Evolutionary conservation across 1,140 invertebrate species (phyloP).

Genomic region (Drosophila sechellia): DNA sequence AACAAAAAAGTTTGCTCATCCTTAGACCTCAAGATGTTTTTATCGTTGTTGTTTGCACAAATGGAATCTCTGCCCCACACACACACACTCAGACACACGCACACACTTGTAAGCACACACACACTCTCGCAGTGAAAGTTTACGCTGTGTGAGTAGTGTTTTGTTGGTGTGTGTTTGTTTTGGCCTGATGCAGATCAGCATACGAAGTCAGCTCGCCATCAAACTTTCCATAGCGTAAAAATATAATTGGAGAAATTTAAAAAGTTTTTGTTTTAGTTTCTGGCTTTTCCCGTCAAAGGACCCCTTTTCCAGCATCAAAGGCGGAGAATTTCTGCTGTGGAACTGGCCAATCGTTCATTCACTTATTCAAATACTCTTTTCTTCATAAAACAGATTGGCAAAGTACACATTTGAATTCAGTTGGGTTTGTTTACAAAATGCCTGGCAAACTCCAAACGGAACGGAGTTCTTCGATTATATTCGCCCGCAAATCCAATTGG

Average conservation of each 20-base stretch:
- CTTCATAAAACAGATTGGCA: too few relatives aligned
- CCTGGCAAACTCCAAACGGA: too few relatives aligned
- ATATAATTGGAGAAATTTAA: conserved; percentile 78
- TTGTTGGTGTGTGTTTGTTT: conserved; percentile 29
- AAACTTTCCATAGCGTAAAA: conserved; percentile 80
- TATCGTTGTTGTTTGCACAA: conserved; percentile 78
- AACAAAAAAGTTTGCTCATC: conserved; percentile 80
- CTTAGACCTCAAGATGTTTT: conserved; percentile 80
- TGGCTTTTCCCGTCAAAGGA: conserved; percentile 33
- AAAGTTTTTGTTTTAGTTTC: conserved; percentile 61
- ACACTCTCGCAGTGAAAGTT: conserved; percentile 41
- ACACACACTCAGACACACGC: conserved; percentile 1
- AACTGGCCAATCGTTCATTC: background rate
- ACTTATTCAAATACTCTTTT: too few relatives aligned
- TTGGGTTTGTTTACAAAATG: too few relatives aligned
- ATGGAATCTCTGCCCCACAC: conserved; percentile 49
- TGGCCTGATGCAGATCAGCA: conserved; percentile 63
- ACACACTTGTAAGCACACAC: background rate
- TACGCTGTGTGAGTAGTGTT: conserved; percentile 28
- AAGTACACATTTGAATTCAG: too few relatives aligned
- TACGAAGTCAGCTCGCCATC: conserved; percentile 43
- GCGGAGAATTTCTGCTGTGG: background rate
- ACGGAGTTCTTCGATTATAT: too few relatives aligned
- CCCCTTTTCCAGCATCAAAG: conserved; percentile 19
- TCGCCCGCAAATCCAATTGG: conserved; percentile 45